Base-by-base conservation (phyloP, 2,888 invertebrate genomes). In the Xestia c-nigrum region DNA sequence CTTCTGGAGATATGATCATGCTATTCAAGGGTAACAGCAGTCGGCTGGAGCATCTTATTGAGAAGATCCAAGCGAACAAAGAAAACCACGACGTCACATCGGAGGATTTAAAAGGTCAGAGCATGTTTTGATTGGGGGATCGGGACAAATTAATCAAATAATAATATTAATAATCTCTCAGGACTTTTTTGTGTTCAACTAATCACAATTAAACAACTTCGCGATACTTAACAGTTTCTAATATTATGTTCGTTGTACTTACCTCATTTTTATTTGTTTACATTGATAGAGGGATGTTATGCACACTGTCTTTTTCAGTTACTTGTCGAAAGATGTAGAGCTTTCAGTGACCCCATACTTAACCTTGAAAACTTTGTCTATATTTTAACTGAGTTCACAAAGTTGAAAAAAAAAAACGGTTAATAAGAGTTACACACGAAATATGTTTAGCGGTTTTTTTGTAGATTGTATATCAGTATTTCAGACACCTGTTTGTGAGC, bases 21-120 rank as follows among this genome's bases (percentile, higher is more conserved):
- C 97, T 98, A 94, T 98, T 98, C 97, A 98, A 98, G 93, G 98
- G 98, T 85, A 98, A 98, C 94, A 98, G 98, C 96, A 98, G 98
- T 93, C 97, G 98, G 90, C 96, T 98, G 93, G 98, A 98, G 94
- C 97, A 98, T 92, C 97, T 98, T 89, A 98, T 98, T 88, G 98
- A 98, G 94, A 98, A 98, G 96, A 98, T 98, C 89, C 98, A 98
- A 93, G 98, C 98, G 9, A 98, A 98, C 90, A 98, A 98, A 96
- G 98, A 98, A 93, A 97, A 97, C 88, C 97, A 97, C 95, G 97
- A 97, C 91, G 96, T 96, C 74, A 95, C 93, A 19, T 90, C 97
- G 7, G 97, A 97, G 80, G 97, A 97, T 82, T 92, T 97, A 86
- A 97, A 97, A 95, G 97, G 97, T 97, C 84, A 92, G 93, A 89